Conservation (phyloP, 2,797 vertebrate species). For the Enteromius thamalakanensis region DNA sequence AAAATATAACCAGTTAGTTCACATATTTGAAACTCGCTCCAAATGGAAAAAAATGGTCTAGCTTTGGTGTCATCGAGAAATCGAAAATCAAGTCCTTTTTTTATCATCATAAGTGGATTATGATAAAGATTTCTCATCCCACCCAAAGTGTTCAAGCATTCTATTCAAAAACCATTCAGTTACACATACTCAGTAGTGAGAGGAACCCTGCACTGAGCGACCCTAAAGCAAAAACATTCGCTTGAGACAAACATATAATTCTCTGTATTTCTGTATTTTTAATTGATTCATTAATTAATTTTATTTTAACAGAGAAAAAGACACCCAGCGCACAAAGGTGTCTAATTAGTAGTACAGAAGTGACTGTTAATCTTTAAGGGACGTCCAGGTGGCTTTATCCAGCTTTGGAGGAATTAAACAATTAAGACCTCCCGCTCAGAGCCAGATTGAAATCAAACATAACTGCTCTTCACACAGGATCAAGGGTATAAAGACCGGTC, state of each 20-base stretch:
- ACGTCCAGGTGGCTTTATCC: conserved; percentile 32
- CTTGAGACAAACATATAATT: background rate
- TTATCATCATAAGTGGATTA: background rate
- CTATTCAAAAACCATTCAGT: background rate
- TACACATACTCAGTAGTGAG: background rate
- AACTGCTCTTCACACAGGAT: background rate
- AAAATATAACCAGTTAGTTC: background rate
- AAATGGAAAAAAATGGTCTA: background rate
- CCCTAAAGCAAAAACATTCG: background rate
- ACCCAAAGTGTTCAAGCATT: background rate
- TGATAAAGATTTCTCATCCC: background rate
- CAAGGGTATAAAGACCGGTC: background rate
- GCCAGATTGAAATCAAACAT: conserved; percentile 11
- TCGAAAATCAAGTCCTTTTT: background rate
- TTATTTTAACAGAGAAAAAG: background rate
- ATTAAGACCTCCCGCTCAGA: background rate
- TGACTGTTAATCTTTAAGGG: conserved; percentile 18
- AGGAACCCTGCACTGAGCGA: background rate
- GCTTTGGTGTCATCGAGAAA: background rate
- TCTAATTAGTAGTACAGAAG: conserved; percentile 32
- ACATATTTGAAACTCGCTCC: background rate
- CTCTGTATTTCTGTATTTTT: background rate
- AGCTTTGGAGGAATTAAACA: conserved; percentile 39
- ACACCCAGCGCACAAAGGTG: background rate
- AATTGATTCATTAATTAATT: background rate